These are phyloP conservation scores for Smithornis capensis DNA, from an alignment of 2,113 vertebrate species.

Conservation along the genomic window DNA sequence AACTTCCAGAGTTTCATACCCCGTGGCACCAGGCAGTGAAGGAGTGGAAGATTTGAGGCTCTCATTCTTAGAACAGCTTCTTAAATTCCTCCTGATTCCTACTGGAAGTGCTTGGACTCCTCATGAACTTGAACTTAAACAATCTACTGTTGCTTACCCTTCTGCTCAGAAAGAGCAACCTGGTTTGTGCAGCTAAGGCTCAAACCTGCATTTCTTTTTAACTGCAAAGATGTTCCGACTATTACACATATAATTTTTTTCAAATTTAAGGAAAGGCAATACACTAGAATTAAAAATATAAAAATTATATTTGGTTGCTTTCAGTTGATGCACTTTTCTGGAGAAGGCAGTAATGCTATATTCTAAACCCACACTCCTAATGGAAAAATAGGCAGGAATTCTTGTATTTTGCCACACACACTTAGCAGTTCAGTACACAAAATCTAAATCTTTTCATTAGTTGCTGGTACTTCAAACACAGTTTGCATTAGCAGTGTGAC, in stretches of 20 bases:
- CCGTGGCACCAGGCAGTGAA: rapidly evolving
- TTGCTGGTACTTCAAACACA: background rate
- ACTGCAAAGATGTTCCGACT: background rate
- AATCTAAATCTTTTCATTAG: background rate
- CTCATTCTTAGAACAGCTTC: background rate
- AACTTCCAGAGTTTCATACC: background rate
- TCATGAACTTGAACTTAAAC: background rate
- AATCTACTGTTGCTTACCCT: background rate
- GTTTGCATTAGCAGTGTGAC: background rate
- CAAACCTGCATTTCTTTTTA: background rate
- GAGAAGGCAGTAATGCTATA: background rate
- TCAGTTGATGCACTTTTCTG: background rate
- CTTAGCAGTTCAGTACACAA: background rate
- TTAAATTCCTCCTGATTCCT: background rate
- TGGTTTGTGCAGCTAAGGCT: background rate
- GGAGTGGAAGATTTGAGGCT: background rate
- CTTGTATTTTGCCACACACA: background rate
- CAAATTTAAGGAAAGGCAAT: background rate
- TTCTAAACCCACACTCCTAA: background rate
- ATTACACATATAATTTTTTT: background rate
- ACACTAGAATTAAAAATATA: background rate
- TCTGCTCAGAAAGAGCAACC: constrained; percentile 1
- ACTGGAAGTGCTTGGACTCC: background rate
- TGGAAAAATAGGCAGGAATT: background rate
- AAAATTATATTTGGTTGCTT: background rate